Base-by-base conservation (phyloP, 2,113 vertebrate species). In the Etheostoma cragini region DNA sequence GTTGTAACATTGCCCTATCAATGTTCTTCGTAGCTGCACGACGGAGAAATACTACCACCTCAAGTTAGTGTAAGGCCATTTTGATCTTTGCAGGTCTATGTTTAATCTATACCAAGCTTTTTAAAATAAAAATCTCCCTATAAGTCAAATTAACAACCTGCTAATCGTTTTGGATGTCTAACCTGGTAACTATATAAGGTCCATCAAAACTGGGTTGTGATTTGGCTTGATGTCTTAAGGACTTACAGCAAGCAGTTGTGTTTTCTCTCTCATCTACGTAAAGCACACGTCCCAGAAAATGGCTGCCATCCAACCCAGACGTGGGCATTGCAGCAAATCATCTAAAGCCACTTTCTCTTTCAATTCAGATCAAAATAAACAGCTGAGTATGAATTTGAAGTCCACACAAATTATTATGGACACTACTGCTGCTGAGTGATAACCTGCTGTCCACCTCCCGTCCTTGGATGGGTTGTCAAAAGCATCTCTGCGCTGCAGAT, bases 391-490 rank as follows among this genome's bases (percentile, higher is more conserved):
- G 22, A 61, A 56, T 57, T 58, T 71, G 45, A 30, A 12, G 8
- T 33, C n/a, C 16, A 21, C 58, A 5, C 13, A 71, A 74, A 46
- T n/a, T 2, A 26, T 33, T 24, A 72, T 13, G 19, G 21, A 47
- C 53, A 11, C 19, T 7, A 5, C 49, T 47, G 38, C 57, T 42
- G 56, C 24, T 6, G 16, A 62, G 63, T 4, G 30, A 17, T 54
- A 38, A 82, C 83, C 83, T 85, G 53, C 33, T 56, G 30, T 42
- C 57, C 73, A 30, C 52, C 52, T 64, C 46, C 60, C 87, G 89
- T 89, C 89, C 88, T 92, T 88, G 83, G 26, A 45, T 19, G 75
- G 64, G 85, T 78, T n/a, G 57, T 82, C 62, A 78, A 73, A 81
- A 85, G 68, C 80, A 81, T 88, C 76, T 26, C 14, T 46, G 63